These are phyloP conservation scores for Stegodyphus mimosarum DNA, from an alignment of 1,140 invertebrate genomes.

Conservation along the genomic window DNA sequence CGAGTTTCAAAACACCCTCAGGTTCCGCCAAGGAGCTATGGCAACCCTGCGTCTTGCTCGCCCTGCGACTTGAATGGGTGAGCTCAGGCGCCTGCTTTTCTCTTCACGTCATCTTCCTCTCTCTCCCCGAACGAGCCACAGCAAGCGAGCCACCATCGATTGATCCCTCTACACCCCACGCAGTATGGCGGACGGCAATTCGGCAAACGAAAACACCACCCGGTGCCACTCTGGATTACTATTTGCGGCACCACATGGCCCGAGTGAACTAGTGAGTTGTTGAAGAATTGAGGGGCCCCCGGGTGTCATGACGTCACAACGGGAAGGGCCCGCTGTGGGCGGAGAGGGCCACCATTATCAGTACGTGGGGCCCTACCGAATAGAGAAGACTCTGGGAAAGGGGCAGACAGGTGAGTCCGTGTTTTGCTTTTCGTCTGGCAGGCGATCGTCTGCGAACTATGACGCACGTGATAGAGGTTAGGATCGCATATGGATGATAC, in stretches of 20 bases:
- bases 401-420: conserved; percentile 84
- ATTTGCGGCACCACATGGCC: conserved; percentile 19
- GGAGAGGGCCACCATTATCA: conserved; percentile 70
- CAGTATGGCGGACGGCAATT: background rate
- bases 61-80: no score
- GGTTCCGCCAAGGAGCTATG: no score
- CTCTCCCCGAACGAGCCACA: background rate
- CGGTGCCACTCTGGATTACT: conserved; percentile 24
- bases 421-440: no score
- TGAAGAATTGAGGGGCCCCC: conserved; percentile 7
- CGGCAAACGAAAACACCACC: background rate
- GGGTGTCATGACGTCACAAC: conserved; percentile 47
- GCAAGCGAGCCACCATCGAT: background rate
- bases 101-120: background rate
- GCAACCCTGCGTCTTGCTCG: no score
- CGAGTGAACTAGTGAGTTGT: no score
- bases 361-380: conserved; percentile 96
- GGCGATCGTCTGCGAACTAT: background rate
- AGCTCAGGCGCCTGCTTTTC: background rate
- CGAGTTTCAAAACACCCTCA: no score
- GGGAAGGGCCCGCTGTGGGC: conserved; percentile 23
- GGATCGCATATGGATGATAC: no score
- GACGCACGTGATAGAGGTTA: background rate
- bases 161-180: background rate
- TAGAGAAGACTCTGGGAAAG: conserved; percentile 98